Evolutionary conservation across 2,888 invertebrate genomes (phyloP).

Genomic region (Thalpophila matura): DNA sequence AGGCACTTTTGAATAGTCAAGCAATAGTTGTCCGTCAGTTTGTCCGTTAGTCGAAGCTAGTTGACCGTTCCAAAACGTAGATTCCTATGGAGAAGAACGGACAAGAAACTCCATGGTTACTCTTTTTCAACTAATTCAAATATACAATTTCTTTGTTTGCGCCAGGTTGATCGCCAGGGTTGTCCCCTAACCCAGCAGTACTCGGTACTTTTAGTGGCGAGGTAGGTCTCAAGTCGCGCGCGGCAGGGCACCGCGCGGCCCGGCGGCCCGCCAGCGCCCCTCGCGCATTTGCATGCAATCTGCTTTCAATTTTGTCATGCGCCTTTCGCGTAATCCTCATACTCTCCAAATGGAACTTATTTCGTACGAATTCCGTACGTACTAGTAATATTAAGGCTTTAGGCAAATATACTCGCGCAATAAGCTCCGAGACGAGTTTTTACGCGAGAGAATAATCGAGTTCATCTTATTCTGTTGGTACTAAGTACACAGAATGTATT

Average conservation of each 20-base stretch:
- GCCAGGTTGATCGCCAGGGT: too few relatives aligned
- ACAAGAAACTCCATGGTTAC: too few relatives aligned
- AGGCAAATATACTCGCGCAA: slow-evolving; percentile 48
- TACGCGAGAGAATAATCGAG: slow-evolving; percentile 43
- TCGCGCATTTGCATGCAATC: slow-evolving; percentile 61
- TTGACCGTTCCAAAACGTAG: too few relatives aligned
- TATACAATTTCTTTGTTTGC: too few relatives aligned
- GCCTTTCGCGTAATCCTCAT: slow-evolving; percentile 59
- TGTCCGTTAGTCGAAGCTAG: too few relatives aligned
- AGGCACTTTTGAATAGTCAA: too few relatives aligned
- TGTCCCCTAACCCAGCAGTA: too few relatives aligned
- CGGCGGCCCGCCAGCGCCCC: not conserved
- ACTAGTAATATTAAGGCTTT: slow-evolving; percentile 46
- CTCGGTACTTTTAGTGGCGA: not conserved
- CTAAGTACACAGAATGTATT: slow-evolving; percentile 8
- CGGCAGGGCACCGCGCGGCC: not conserved
- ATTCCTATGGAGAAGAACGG: too few relatives aligned
- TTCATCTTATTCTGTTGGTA: slow-evolving; percentile 6
- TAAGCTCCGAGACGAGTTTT: slow-evolving; percentile 38
- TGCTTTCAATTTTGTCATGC: slow-evolving; percentile 61
- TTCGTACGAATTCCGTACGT: slow-evolving; percentile 32
- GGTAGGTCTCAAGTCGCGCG: not conserved
- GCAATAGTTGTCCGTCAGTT: too few relatives aligned
- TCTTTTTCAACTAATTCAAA: too few relatives aligned
- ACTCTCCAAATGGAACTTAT: slow-evolving; percentile 60